phyloP scores from a whole-genome alignment of 2,888 invertebrate genomes.

The Sesia apiformis region DNA sequence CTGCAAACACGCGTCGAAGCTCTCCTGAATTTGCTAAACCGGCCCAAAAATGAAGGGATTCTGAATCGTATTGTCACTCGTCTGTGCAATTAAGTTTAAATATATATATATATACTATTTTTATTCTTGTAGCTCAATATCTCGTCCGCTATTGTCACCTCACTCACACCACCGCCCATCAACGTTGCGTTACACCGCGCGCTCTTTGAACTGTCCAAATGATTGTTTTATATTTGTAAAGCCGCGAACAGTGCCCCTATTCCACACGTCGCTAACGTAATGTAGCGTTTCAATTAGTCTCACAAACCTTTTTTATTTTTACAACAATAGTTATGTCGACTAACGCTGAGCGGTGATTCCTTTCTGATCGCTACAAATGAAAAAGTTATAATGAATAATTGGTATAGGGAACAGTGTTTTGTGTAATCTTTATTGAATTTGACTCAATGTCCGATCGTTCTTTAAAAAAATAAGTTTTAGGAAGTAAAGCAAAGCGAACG shows the following conservation, averaged over 20 bases:
- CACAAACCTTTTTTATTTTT: conserved; percentile 42
- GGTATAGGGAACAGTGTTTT: background rate
- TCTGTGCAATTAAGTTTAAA: too few species aligned
- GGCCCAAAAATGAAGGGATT: too few species aligned
- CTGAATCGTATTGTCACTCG: too few species aligned
- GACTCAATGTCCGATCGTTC: background rate
- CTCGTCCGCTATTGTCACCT: conserved; percentile 1
- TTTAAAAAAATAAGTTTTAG: too few species aligned
- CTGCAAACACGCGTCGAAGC: too few species aligned
- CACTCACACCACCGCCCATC: conserved; percentile 20
- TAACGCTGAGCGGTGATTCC: conserved; percentile 31
- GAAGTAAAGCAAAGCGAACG: too few species aligned
- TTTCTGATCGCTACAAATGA: conserved; percentile 31
- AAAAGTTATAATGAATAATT: conserved; percentile 5
- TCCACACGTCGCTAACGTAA: conserved; percentile 48
- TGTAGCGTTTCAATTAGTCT: conserved; percentile 65
- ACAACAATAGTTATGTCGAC: conserved; percentile 44
- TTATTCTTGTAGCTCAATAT: too few species aligned
- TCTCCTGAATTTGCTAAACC: too few species aligned
- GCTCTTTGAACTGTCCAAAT: conserved; percentile 69
- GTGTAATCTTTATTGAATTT: background rate
- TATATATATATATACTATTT: too few species aligned
- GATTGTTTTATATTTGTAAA: conserved; percentile 73
- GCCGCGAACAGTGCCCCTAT: conserved; percentile 59
- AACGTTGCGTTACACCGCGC: conserved; percentile 51